Evolutionary conservation across 1,140 invertebrate species (phyloP).

Genomic region (Choristoneura fumiferana): DNA sequence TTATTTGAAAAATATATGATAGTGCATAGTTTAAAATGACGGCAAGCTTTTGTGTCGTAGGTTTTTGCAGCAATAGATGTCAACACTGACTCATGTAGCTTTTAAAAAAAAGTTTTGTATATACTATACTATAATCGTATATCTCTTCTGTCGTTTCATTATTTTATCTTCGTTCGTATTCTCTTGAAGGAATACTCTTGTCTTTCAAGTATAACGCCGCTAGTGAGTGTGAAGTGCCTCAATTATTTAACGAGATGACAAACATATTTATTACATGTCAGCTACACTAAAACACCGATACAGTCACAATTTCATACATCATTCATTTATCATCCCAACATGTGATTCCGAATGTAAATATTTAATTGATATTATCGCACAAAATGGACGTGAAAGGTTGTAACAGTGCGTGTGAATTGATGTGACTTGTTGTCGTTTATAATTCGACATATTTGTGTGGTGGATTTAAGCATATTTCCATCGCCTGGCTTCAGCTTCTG

Average conservation of each 20-base stretch:
- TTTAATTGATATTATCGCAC: slow-evolving; percentile 54
- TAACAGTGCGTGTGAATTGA: slow-evolving; percentile 57
- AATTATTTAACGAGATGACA: background rate
- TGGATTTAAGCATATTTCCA: slow-evolving; percentile 22
- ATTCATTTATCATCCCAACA: slow-evolving; percentile 37
- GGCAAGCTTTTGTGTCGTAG: no score
- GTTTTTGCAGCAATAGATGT: no score
- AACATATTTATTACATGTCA: background rate
- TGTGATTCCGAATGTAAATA: slow-evolving; percentile 69
- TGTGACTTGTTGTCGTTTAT: slow-evolving; percentile 43
- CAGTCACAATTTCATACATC: slow-evolving; percentile 11
- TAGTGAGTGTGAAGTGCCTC: slow-evolving; percentile 1
- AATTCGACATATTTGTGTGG: slow-evolving; percentile 34
- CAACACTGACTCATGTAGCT: no score
- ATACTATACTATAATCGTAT: background rate
- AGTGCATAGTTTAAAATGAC: no score
- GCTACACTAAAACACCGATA: background rate
- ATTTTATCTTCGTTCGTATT: slow-evolving; percentile 19
- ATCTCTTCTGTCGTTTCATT: slow-evolving; percentile 11
- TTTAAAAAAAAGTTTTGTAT: background rate
- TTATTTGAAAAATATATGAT: no score
- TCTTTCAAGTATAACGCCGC: slow-evolving; percentile 1
- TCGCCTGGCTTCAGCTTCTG: slow-evolving; percentile 8
- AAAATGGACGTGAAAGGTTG: slow-evolving; percentile 64
- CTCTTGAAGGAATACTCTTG: slow-evolving; percentile 9